A percentile compares a stretch with the other conserved stretches of the same genome.
phyloP scores from a whole-genome alignment of 2,797 vertebrate species.

The Muraenolepis orangiensis region DNA sequence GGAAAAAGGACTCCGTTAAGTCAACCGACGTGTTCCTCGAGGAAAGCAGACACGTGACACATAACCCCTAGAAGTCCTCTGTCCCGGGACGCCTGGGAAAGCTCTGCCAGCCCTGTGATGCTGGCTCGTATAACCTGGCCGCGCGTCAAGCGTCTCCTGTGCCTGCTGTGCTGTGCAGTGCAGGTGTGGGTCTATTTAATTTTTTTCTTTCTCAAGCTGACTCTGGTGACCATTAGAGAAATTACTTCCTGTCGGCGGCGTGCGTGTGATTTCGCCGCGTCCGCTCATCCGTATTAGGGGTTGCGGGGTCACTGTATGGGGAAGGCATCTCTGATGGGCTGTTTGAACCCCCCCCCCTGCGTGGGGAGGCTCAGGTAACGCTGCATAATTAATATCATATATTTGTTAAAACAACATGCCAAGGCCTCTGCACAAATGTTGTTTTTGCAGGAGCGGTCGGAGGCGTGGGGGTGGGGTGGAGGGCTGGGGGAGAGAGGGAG shows the following conservation, averaged over 20 bases:
- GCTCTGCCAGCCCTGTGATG: neutral
- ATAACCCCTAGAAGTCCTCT: neutral
- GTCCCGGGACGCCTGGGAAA: neutral
- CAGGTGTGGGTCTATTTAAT: too few species aligned
- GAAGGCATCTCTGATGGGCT: slow-evolving; percentile 46
- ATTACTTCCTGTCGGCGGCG: slow-evolving; percentile 47
- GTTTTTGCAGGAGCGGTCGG: slow-evolving; percentile 59
- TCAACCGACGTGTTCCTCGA: neutral
- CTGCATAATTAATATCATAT: slow-evolving; percentile 68
- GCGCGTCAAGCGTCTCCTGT: slow-evolving; percentile 34
- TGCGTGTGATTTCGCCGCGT: slow-evolving; percentile 2
- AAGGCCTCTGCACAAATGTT: slow-evolving; percentile 67
- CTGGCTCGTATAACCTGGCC: neutral
- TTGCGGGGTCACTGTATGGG: slow-evolving; percentile 35
- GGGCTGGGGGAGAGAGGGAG: slow-evolving; percentile 22
- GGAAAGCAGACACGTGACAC: slow-evolving; percentile 6
- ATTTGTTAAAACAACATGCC: slow-evolving; percentile 74
- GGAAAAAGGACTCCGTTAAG: neutral
- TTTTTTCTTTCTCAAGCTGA: slow-evolving; percentile 15
- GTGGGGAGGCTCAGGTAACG: slow-evolving; percentile 57
- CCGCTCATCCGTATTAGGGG: slow-evolving; percentile 23
- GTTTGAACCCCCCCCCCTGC: slow-evolving; percentile 61
- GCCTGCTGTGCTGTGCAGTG: neutral
- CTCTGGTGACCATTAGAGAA: slow-evolving; percentile 39
- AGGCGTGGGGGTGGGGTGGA: slow-evolving; percentile 54